Conservation (phyloP, 2,888 invertebrate species). For the Panorpa germanica region DNA sequence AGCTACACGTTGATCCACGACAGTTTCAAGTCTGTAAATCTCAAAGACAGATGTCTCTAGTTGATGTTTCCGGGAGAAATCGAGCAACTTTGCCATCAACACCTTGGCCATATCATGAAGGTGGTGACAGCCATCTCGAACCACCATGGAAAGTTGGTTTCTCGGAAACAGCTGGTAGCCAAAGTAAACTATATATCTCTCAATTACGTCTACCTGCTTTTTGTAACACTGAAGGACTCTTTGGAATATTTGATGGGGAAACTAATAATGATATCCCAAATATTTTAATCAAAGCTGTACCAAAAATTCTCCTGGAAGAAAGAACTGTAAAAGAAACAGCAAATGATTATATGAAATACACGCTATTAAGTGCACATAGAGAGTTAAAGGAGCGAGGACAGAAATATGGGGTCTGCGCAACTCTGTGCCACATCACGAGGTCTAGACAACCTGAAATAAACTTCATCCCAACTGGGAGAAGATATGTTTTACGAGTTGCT, state of each 20-base stretch:
- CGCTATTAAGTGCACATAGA: constrained; percentile 59
- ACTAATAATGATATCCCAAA: constrained; percentile 48
- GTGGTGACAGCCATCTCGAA: constrained; percentile 35
- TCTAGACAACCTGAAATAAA: constrained; percentile 33
- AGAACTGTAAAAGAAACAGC: constrained; percentile 63
- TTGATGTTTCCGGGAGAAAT: constrained; percentile 70
- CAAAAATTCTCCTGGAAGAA: constrained; percentile 63
- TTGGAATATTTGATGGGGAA: constrained; percentile 69
- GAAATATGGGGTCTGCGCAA: constrained; percentile 50
- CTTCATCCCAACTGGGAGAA: constrained; percentile 37
- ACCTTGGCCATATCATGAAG: constrained; percentile 27
- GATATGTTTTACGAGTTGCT: constrained; percentile 51
- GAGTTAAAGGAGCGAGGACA: constrained; percentile 57
- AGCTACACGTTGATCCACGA: constrained; percentile 64
- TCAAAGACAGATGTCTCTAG: constrained; percentile 60
- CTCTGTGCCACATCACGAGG: constrained; percentile 57
- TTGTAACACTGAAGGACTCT: constrained; percentile 62
- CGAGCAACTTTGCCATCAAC: constrained; percentile 41
- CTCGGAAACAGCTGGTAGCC: constrained; percentile 63
- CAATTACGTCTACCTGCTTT: constrained; percentile 62
- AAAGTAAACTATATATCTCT: constrained; percentile 52
- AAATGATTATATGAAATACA: constrained; percentile 69
- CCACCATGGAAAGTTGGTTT: constrained; percentile 67
- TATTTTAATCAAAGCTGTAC: constrained; percentile 53
- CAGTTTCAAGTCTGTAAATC: constrained; percentile 65